phyloP scores from a whole-genome alignment of 2,888 invertebrate genomes.

The Apamea monoglypha region DNA sequence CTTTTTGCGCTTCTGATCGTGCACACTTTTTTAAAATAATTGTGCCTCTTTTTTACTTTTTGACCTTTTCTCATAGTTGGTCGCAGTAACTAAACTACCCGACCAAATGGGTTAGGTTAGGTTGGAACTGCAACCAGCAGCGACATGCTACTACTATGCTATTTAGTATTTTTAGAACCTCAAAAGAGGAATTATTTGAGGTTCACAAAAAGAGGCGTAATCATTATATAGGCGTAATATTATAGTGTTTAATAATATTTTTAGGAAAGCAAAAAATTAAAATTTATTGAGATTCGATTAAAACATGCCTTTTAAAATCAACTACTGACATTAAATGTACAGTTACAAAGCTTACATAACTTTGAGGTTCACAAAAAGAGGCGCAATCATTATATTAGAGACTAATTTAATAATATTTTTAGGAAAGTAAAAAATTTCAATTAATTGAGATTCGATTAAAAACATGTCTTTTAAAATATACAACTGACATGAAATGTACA shows the following conservation, averaged over 20 bases:
- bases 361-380: background rate
- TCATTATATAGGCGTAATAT: no score
- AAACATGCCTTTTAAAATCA: background rate
- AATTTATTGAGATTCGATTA: background rate
- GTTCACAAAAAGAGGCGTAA: background rate
- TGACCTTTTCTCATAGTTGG: background rate
- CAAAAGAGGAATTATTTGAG: background rate
- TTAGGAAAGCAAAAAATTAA: background rate
- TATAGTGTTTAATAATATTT: background rate
- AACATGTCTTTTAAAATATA: background rate
- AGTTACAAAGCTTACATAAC: slow-evolving; percentile 16
- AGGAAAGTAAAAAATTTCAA: background rate
- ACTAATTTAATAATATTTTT: background rate
- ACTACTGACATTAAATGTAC: background rate
- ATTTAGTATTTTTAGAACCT: background rate
- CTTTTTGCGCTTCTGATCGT: no score
- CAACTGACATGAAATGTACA: background rate
- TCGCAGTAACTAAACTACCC: background rate
- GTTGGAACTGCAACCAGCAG: no score
- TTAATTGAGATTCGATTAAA: background rate
- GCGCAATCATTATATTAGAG: background rate
- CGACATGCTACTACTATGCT: no score
- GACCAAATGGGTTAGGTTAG: background rate
- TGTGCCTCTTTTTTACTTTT: background rate
- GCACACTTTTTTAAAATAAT: background rate